phyloP scores from a whole-genome alignment of 2,113 vertebrate species.

The Pogonocichla stellata region DNA sequence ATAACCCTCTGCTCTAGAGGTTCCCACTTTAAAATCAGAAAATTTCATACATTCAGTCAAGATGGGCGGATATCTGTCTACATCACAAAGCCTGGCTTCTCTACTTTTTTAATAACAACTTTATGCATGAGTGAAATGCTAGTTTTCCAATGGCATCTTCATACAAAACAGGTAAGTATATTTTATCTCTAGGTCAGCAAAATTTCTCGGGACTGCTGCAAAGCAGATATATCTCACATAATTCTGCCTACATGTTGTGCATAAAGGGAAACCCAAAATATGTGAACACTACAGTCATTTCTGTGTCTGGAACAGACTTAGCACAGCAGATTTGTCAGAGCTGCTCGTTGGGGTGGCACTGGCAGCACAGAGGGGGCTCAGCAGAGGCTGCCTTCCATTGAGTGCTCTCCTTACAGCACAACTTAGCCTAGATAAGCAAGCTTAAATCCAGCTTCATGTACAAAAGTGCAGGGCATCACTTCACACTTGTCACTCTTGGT shows the following conservation, averaged over 20 bases:
- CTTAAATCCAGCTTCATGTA: neutral
- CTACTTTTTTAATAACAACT: neutral
- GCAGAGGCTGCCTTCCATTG: neutral
- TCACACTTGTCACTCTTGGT: neutral
- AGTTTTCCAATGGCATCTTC: neutral
- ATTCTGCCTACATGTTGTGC: neutral
- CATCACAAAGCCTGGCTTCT: neutral
- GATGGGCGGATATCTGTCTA: neutral
- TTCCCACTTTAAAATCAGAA: neutral
- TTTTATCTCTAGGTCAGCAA: neutral
- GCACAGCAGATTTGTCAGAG: neutral
- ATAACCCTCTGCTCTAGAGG: neutral
- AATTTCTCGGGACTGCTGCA: neutral
- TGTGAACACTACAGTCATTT: neutral
- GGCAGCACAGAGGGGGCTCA: neutral
- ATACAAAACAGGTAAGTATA: neutral
- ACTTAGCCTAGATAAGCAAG: neutral
- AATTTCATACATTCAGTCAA: neutral
- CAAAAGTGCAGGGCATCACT: neutral
- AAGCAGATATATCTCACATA: neutral
- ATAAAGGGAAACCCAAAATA: neutral
- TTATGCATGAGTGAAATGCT: neutral
- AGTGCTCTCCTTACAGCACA: neutral
- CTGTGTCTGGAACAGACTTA: neutral
- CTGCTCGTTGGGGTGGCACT: accelerated